Conservation (phyloP, 2,797 vertebrate genomes). For the Streptopelia turtur region DNA sequence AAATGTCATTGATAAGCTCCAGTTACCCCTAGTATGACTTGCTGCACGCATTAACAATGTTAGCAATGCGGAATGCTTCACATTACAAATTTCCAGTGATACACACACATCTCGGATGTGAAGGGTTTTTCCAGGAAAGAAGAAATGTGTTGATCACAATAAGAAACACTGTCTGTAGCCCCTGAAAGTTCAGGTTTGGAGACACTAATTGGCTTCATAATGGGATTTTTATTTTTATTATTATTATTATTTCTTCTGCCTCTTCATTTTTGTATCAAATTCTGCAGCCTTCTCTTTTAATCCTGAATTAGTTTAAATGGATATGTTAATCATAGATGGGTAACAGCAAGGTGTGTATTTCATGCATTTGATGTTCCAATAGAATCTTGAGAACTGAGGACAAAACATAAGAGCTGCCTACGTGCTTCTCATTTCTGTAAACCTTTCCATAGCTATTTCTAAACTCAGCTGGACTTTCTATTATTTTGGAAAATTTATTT, state of each 20-base stretch:
- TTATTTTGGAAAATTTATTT: background rate
- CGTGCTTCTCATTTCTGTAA: background rate
- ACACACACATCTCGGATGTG: background rate
- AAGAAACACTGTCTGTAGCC: background rate
- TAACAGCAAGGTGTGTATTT: background rate
- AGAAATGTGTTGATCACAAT: background rate
- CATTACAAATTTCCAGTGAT: background rate
- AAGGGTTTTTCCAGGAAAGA: background rate
- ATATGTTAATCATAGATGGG: background rate
- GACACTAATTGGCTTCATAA: background rate
- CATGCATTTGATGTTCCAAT: background rate
- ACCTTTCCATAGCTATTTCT: background rate
- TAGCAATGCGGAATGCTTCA: background rate
- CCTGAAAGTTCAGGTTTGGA: background rate
- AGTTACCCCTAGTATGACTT: background rate
- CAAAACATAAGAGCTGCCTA: background rate
- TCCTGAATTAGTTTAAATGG: background rate
- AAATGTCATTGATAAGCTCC: background rate
- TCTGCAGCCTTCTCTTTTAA: background rate
- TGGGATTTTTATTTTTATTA: background rate
- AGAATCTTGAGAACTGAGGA: background rate
- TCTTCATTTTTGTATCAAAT: background rate
- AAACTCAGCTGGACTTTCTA: background rate
- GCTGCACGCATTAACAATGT: background rate
- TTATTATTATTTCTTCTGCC: background rate